Conservation (phyloP, 2,888 invertebrate species). For the Sycophila texana region DNA sequence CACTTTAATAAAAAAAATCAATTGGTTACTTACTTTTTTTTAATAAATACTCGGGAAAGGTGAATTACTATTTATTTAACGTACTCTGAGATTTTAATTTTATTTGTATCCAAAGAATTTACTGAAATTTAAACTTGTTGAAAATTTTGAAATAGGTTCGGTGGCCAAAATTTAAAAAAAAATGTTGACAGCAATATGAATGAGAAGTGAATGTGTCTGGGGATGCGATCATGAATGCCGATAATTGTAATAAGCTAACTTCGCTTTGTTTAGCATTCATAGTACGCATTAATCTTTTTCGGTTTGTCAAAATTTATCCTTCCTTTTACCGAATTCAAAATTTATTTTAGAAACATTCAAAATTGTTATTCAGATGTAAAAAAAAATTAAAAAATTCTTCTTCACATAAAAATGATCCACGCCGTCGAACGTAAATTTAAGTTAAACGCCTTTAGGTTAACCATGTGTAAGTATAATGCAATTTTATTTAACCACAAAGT, state of each 20-base stretch:
- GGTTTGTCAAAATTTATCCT: no score
- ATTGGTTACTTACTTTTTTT: background rate
- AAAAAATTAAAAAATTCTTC: background rate
- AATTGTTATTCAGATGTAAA: no score
- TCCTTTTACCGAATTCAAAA: no score
- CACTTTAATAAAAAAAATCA: background rate
- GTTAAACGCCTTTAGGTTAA: background rate
- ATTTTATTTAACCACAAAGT: no score
- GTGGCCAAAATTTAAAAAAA: background rate
- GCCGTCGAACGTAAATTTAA: background rate
- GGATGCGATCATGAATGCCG: background rate
- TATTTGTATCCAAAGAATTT: background rate
- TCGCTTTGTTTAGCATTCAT: background rate
- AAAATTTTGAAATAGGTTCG: slow-evolving; percentile 27
- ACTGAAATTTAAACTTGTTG: slow-evolving; percentile 4
- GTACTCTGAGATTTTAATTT: background rate
- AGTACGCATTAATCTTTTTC: background rate
- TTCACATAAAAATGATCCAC: background rate
- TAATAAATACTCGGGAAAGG: background rate
- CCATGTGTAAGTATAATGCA: no score
- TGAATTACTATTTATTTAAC: no score
- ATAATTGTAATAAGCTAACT: slow-evolving; percentile 1
- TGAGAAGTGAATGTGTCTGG: background rate
- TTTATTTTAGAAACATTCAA: background rate
- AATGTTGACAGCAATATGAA: background rate